Conservation (phyloP, 2,888 invertebrate species). For the Mythimna impura region DNA sequence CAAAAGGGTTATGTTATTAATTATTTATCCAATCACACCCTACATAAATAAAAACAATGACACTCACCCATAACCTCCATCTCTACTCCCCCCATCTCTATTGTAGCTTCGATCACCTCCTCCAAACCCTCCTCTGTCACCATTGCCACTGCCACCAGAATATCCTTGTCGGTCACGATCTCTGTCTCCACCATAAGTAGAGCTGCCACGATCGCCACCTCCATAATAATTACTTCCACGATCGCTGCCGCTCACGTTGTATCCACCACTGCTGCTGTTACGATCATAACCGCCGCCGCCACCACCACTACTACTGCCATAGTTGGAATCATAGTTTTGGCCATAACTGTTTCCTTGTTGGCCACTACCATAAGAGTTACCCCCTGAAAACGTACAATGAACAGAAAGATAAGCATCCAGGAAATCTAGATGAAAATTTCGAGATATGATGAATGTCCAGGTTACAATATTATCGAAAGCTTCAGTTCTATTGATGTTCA, state of each 20-base stretch:
- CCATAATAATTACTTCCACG: constrained; percentile 78
- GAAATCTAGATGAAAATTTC: not conserved
- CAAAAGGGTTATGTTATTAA: not conserved
- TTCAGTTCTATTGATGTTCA: not conserved
- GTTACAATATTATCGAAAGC: not conserved
- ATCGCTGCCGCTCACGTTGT: constrained; percentile 71
- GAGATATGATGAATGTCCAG: not conserved
- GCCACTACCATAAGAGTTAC: constrained; percentile 77
- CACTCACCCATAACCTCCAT: constrained; percentile 91
- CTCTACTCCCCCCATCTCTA: constrained; percentile 91
- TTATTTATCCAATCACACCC: constrained; percentile 12
- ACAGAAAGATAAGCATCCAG: not conserved
- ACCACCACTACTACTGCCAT: constrained; percentile 75
- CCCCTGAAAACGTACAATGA: constrained; percentile 66
- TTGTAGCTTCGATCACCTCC: constrained; percentile 88
- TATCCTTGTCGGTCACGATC: constrained; percentile 82
- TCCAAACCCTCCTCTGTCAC: constrained; percentile 85
- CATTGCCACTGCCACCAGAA: constrained; percentile 74
- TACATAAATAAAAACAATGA: constrained; percentile 43
- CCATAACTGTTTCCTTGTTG: constrained; percentile 80
- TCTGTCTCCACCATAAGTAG: constrained; percentile 82
- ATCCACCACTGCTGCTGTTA: constrained; percentile 67
- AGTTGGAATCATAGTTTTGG: constrained; percentile 79
- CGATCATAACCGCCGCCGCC: constrained; percentile 68
- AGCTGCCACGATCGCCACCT: constrained; percentile 80